Conservation (phyloP, 2,113 vertebrate species). For the Uria lomvia region DNA sequence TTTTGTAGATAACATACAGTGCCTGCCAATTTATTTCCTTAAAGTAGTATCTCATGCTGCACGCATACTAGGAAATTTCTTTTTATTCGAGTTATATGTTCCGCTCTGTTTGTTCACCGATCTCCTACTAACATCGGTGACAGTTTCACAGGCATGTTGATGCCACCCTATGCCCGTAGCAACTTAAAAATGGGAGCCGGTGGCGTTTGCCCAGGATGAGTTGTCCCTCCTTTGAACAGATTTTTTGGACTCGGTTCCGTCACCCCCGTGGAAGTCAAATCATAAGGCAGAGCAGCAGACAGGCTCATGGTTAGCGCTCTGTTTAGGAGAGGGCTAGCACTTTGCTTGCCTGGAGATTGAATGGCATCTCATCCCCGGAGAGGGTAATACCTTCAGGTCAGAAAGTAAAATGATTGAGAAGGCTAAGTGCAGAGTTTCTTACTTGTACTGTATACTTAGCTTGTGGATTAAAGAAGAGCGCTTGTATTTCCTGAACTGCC, state of each 20-base stretch:
- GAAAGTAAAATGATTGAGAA: not conserved
- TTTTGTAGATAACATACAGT: not conserved
- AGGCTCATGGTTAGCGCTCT: not conserved
- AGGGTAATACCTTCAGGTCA: not conserved
- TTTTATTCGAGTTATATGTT: not conserved
- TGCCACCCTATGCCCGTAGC: not conserved
- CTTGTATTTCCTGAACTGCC: not conserved
- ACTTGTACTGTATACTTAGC: not conserved
- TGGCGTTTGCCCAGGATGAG: not conserved
- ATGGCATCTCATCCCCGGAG: not conserved
- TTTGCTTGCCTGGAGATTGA: not conserved
- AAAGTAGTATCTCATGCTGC: not conserved
- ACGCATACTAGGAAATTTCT: not conserved
- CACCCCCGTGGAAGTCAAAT: not conserved
- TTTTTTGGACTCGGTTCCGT: not conserved
- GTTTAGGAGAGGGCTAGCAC: not conserved
- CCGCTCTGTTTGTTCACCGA: not conserved
- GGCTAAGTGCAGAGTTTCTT: not conserved
- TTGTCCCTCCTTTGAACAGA: not conserved
- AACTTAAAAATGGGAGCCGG: not conserved
- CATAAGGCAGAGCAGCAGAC: not conserved
- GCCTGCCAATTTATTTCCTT: not conserved
- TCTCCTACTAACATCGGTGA: not conserved
- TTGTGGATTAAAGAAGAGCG: not conserved
- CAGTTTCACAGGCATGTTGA: not conserved